Percentiles rank a stretch among this genome's conserved stretches.
Conservation (phyloP, 2,888 invertebrate genomes). For the Meiosimyza platycephala region DNA sequence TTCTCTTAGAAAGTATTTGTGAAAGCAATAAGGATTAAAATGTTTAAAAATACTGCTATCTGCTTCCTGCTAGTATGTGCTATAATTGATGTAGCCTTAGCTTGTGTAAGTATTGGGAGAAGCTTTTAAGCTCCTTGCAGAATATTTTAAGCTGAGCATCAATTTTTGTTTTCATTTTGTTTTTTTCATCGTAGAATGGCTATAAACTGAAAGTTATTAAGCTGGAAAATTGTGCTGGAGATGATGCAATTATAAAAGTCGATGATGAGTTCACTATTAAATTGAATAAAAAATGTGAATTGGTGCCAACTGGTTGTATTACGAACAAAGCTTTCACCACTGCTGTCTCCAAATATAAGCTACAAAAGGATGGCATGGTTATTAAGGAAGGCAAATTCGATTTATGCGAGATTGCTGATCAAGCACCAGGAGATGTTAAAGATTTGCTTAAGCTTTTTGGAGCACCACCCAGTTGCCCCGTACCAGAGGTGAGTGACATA, state of each 20-base stretch:
- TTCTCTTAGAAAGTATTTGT: not conserved
- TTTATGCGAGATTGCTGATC: conserved; percentile 62
- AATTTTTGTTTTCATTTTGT: not conserved
- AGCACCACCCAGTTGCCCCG: conserved; percentile 67
- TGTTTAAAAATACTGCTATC: not conserved
- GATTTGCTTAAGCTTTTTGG: conserved; percentile 62
- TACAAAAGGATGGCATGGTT: conserved; percentile 66
- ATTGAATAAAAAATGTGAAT: conserved; percentile 67
- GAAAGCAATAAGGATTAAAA: not conserved
- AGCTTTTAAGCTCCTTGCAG: not conserved
- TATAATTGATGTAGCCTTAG: conserved; percentile 47
- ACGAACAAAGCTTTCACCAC: conserved; percentile 64
- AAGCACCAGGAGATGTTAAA: conserved; percentile 53
- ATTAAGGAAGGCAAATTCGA: conserved; percentile 66
- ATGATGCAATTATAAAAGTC: conserved; percentile 54
- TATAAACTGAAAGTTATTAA: conserved; percentile 61
- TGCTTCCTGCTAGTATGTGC: conserved; percentile 33
- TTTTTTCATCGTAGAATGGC: conserved; percentile 56
- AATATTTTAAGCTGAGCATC: not conserved
- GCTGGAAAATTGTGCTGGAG: conserved; percentile 61
- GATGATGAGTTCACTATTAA: conserved; percentile 57
- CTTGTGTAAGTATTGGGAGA: conserved; percentile 57
- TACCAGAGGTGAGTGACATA: conserved; percentile 55
- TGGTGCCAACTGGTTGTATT: conserved; percentile 66
- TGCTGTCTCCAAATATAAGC: conserved; percentile 62